Percentiles rank a stretch among this genome's conserved stretches.
These are phyloP conservation scores for Aphidius ervi DNA, from an alignment of 1,140 invertebrate genomes.

Conservation along the genomic window DNA sequence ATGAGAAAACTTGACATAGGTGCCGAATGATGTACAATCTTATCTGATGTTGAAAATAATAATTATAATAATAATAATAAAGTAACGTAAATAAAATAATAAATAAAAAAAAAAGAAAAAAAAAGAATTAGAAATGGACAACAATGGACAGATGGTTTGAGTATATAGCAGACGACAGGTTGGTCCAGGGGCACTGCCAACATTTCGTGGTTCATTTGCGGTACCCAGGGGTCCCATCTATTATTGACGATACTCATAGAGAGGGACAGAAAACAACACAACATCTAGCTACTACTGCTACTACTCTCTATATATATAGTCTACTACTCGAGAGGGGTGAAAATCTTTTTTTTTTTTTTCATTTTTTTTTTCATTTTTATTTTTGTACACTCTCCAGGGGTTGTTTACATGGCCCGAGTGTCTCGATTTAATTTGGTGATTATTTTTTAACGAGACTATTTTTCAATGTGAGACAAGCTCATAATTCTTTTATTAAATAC, in stretches of 20 bases:
- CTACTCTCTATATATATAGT: not conserved
- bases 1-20: conserved; percentile 7
- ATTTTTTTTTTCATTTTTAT: no score
- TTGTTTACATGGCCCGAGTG: conserved; percentile 48
- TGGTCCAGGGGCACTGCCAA: conserved; percentile 44
- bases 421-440: conserved; percentile 54
- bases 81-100: not conserved
- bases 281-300: not conserved
- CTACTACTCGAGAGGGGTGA: conserved; percentile 1
- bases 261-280: conserved; percentile 12
- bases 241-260: conserved; percentile 39
- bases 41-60: not conserved
- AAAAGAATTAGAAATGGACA: conserved; percentile 8
- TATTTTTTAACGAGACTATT: conserved; percentile 52
- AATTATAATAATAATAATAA: not conserved
- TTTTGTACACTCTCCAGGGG: conserved; percentile 26
- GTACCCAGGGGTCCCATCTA: conserved; percentile 55
- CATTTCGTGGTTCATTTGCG: conserved; percentile 57
- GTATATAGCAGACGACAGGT: conserved; percentile 41
- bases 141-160: conserved; percentile 44
- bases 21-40: conserved; percentile 8
- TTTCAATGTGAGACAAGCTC: conserved; percentile 20
- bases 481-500: not conserved
- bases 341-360: not conserved
- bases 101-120: not conserved